These are phyloP conservation scores for Myoxocephalus aenaeus DNA, from an alignment of 2,797 vertebrate genomes.

Conservation along the genomic window DNA sequence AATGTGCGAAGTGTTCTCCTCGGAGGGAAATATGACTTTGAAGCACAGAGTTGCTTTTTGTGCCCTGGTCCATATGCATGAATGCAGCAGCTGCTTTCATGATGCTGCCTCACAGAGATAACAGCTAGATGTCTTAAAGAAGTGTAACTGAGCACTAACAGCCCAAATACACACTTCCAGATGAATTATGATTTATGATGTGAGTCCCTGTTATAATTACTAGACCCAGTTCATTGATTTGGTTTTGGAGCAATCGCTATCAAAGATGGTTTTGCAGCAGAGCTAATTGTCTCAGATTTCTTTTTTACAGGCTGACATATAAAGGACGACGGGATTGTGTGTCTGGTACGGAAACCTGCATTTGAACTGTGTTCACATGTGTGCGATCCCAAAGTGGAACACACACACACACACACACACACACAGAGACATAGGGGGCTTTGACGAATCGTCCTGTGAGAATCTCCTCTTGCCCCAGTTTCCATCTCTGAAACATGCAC, in stretches of 20 bases:
- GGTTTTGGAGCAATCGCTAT: slow-evolving; percentile 38
- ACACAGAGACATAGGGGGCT: slow-evolving; percentile 33
- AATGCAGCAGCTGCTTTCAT: slow-evolving; percentile 57
- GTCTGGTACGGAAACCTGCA: slow-evolving; percentile 51
- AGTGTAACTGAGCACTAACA: slow-evolving; percentile 25
- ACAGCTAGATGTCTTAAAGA: slow-evolving; percentile 30
- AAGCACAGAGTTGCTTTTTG: slow-evolving; percentile 41
- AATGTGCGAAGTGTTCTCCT: slow-evolving; percentile 38
- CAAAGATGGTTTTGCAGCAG: slow-evolving; percentile 25
- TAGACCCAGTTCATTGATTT: slow-evolving; percentile 41
- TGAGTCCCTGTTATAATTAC: slow-evolving; percentile 40
- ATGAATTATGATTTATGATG: slow-evolving; percentile 30
- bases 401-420: slow-evolving; percentile 21
- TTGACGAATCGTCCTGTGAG: slow-evolving; percentile 75
- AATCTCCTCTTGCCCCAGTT: slow-evolving; percentile 74
- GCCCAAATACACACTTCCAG: neutral
- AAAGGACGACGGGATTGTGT: slow-evolving; percentile 39
- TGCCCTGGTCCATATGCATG: slow-evolving; percentile 55
- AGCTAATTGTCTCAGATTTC: slow-evolving; percentile 46
- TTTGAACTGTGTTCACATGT: slow-evolving; percentile 63
- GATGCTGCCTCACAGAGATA: slow-evolving; percentile 47
- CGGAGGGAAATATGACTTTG: slow-evolving; percentile 40
- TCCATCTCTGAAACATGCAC: slow-evolving; percentile 49
- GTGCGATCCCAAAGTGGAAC: slow-evolving; percentile 58
- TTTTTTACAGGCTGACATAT: slow-evolving; percentile 18